Base-by-base conservation (phyloP, 1,140 invertebrate species). In the Drosophila nebulosa region DNA sequence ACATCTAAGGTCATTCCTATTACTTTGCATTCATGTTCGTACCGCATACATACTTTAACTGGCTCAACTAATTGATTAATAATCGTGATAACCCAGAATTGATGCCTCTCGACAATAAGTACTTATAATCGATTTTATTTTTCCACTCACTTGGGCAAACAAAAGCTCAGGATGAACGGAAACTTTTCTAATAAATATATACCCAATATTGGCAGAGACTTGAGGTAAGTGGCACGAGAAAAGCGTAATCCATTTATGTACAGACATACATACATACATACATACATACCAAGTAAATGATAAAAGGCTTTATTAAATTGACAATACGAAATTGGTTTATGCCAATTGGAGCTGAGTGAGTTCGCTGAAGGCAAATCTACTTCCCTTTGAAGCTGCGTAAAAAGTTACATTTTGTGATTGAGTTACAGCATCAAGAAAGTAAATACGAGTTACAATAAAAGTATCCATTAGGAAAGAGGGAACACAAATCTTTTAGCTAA, bases 281-380 rank as follows among this genome's bases (percentile, higher is more conserved):
- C n/a, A n/a, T n/a, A n/a, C n/a, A n/a, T n/a, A n/a, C n/a, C n/a
- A n/a, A n/a, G n/a, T 78, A 66, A 51, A 72, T 68, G 68, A 80
- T 86, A 85, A 78, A 80, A 74, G 64, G 65, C 74, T 80, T 86
- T 85, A 71, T 75, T 75, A 86, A 72, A 80, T 86, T 80, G 74
- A 86, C 78, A 86, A 84, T 79, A 83, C 67, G 64, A 73, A 79
- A 80, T 80, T 80, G 74, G 64, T 71, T 86, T 80, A 75, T 64
- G 75, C 53, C 63, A 77, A 71, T 68, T 46, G 32, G 35, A 50
- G 50, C 24, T 6, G 36, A 42, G 57, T 26, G 26, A 46, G 27
- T 18, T 4, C 2, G 18, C 26, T 24, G 68, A 18, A 57, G 51
- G 56, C 36, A 74, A 55, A 74, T 74, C 59, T 74, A 16, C 56